A percentile compares a stretch with the other conserved stretches of the same genome.
Evolutionary conservation across 2,888 invertebrate species (phyloP).

Genomic region (Pachycephus smyrnensis): DNA sequence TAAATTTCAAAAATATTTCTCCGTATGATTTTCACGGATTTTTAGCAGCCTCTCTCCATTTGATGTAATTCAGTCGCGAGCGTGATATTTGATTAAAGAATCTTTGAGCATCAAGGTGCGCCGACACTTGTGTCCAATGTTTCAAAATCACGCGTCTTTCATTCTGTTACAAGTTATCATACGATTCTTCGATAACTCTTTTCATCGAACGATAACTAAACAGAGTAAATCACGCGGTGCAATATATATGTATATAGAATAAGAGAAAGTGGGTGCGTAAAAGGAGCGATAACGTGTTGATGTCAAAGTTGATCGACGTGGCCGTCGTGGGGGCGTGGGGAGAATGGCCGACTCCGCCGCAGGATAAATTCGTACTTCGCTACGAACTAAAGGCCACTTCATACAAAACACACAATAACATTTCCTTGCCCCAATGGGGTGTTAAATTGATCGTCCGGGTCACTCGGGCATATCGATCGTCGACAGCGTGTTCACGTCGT

Average conservation of each 20-base stretch:
- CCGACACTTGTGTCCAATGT: too few species aligned
- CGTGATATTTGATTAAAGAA: too few species aligned
- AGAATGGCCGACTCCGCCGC: conserved; percentile 45
- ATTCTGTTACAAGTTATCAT: too few species aligned
- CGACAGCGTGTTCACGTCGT: conserved; percentile 23
- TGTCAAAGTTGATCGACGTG: conserved; percentile 44
- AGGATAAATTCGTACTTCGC: conserved; percentile 35
- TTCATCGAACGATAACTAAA: too few species aligned
- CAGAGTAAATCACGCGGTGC: too few species aligned
- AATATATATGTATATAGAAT: neutral
- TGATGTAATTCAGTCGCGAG: too few species aligned
- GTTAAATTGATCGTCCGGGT: conserved; percentile 42
- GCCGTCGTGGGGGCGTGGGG: conserved; percentile 57
- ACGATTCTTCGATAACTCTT: too few species aligned
- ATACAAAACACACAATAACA: conserved; percentile 35
- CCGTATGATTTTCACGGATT: too few species aligned
- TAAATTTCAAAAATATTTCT: too few species aligned
- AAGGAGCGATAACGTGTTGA: conserved; percentile 17
- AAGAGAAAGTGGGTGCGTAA: conserved; percentile 11
- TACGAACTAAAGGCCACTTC: conserved; percentile 17
- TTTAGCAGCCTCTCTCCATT: too few species aligned
- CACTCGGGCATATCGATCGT: conserved; percentile 41
- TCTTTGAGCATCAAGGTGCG: too few species aligned
- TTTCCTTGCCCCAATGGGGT: conserved; percentile 42
- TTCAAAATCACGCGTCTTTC: too few species aligned